phyloP scores from a whole-genome alignment of 2,113 vertebrate species.

The Etheostoma cragini region DNA sequence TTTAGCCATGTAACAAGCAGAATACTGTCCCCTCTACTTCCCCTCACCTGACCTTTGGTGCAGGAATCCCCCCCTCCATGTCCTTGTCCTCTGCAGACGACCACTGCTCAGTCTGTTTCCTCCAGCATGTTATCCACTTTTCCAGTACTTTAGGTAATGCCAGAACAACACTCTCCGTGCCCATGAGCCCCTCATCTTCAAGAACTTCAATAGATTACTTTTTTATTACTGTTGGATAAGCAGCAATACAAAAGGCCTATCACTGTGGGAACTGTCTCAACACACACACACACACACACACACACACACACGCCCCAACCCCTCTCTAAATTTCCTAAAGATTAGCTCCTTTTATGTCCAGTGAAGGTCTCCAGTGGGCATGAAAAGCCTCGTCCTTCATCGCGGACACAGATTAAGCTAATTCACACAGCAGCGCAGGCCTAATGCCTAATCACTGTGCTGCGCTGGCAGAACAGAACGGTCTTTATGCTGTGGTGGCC shows the following conservation, averaged over 20 bases:
- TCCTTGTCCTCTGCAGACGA: neutral
- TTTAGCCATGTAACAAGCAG: slow-evolving; percentile 25
- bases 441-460: slow-evolving; percentile 81
- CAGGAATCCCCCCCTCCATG: slow-evolving; percentile 9
- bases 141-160: slow-evolving; percentile 25
- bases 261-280: slow-evolving; percentile 60
- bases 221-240: slow-evolving; percentile 50
- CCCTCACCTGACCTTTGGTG: slow-evolving; percentile 61
- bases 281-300: slow-evolving; percentile 20
- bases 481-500: slow-evolving; percentile 68
- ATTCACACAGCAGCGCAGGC: slow-evolving; percentile 76
- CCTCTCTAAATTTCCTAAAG: slow-evolving; percentile 70
- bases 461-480: slow-evolving; percentile 74
- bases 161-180: slow-evolving; percentile 15
- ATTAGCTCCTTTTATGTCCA: slow-evolving; percentile 76
- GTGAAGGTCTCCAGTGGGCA: slow-evolving; percentile 72
- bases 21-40: slow-evolving; percentile 41
- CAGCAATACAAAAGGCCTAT: slow-evolving; percentile 46
- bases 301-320: slow-evolving; percentile 18
- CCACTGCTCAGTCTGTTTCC: slow-evolving; percentile 24
- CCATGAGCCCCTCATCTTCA: slow-evolving; percentile 40
- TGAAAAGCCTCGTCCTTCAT: slow-evolving; percentile 79
- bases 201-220: slow-evolving; percentile 28
- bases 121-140: slow-evolving; percentile 42
- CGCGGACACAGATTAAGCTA: slow-evolving; percentile 80